Evolutionary conservation across 2,888 invertebrate species (phyloP).

Genomic region (Xylocampa areola): DNA sequence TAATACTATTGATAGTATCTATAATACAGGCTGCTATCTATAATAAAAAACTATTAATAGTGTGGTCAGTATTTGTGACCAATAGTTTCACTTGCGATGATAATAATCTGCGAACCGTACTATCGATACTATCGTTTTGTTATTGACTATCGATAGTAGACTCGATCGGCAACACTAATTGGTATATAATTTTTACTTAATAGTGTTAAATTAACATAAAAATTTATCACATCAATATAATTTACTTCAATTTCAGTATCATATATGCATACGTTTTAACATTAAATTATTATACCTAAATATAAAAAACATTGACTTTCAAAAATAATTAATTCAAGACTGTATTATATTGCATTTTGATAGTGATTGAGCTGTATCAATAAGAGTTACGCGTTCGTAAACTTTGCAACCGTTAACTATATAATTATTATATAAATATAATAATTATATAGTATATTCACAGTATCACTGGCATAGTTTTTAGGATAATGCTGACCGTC

Average conservation of each 20-base stretch:
- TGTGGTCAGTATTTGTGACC: too few species aligned
- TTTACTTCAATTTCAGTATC: constrained; percentile 30
- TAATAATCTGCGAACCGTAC: too few species aligned
- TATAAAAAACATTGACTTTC: constrained; percentile 57
- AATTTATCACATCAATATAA: constrained; percentile 43
- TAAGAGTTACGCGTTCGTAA: constrained; percentile 72
- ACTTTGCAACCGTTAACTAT: constrained; percentile 39
- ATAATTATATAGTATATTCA: constrained; percentile 7
- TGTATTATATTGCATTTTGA: constrained; percentile 41
- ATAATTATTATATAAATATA: constrained; percentile 21
- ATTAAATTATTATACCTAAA: constrained; percentile 50
- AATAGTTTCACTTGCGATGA: too few species aligned
- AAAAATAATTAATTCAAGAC: constrained; percentile 62
- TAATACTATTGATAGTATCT: too few species aligned
- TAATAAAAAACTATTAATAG: too few species aligned
- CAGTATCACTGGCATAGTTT: constrained; percentile 15
- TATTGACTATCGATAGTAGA: too few species aligned
- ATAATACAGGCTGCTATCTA: too few species aligned
- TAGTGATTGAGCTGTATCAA: constrained; percentile 72
- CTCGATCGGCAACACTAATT: too few species aligned
- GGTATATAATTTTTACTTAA: too few species aligned
- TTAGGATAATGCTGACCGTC: too few species aligned
- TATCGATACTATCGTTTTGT: too few species aligned
- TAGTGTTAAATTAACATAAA: constrained; percentile 40
- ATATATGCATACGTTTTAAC: constrained; percentile 45